A percentile compares a stretch with the other conserved stretches of the same genome.
phyloP scores from a whole-genome alignment of 1,140 invertebrate genomes.

The Asobara japonica region DNA sequence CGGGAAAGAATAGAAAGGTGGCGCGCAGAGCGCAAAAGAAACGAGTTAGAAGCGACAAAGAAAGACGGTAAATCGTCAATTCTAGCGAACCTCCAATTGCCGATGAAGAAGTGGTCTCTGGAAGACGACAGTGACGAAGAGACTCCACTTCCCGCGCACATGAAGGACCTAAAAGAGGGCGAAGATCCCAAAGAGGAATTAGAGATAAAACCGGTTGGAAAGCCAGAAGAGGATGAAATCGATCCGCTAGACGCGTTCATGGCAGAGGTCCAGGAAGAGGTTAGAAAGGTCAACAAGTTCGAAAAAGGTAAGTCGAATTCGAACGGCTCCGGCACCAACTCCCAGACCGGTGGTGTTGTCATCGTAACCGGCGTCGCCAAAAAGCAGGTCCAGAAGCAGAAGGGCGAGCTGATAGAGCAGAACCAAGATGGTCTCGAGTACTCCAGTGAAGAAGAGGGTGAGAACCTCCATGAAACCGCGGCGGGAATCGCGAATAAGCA shows the following conservation, averaged over 20 bases:
- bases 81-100: slow-evolving; percentile 69
- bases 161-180: slow-evolving; percentile 67
- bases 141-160: slow-evolving; percentile 53
- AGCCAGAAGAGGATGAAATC: slow-evolving; percentile 76
- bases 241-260: slow-evolving; percentile 98
- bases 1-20: slow-evolving; percentile 75
- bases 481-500: slow-evolving; percentile 88
- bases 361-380: slow-evolving; percentile 93
- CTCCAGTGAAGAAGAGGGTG: slow-evolving; percentile 95
- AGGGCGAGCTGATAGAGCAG: slow-evolving; percentile 95
- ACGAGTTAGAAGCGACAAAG: slow-evolving; percentile 81
- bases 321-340: slow-evolving; percentile 53
- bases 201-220: slow-evolving; percentile 65
- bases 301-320: slow-evolving; percentile 55
- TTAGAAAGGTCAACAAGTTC: slow-evolving; percentile 76
- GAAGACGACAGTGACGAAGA: slow-evolving; percentile 88
- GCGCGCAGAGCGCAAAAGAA: slow-evolving; percentile 78
- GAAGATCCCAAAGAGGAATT: slow-evolving; percentile 67
- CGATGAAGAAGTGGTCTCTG: slow-evolving; percentile 90
- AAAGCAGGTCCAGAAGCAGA: slow-evolving; percentile 78
- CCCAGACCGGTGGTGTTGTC: slow-evolving; percentile 70
- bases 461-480: slow-evolving; percentile 92
- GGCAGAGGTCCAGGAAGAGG: slow-evolving; percentile 89
- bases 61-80: slow-evolving; percentile 74
- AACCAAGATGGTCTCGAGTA: slow-evolving; percentile 98